Conservation (phyloP, 2,888 invertebrate species). For the Melanophora roralis region DNA sequence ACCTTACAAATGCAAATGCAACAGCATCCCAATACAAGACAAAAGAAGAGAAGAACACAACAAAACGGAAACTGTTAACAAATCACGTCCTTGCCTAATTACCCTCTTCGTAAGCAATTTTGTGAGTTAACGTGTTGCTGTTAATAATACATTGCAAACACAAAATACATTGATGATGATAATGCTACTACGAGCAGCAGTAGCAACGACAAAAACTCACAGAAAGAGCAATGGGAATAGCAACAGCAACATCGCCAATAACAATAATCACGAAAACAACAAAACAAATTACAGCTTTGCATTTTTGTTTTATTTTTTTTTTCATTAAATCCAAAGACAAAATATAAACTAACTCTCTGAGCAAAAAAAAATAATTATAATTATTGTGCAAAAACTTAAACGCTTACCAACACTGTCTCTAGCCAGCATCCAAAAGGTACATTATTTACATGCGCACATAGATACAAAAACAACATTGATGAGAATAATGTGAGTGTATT, state of each 20-base stretch:
- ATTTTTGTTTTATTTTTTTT: not conserved
- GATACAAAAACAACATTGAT: not conserved
- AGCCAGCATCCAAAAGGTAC: slow-evolving; percentile 52
- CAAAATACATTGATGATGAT: slow-evolving; percentile 54
- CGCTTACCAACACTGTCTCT: slow-evolving; percentile 53
- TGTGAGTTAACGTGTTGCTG: slow-evolving; percentile 59
- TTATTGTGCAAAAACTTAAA: slow-evolving; percentile 10
- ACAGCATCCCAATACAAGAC: not conserved
- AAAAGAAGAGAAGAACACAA: not conserved
- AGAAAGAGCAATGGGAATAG: not conserved
- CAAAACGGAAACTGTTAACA: slow-evolving; percentile 59
- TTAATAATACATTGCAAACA: slow-evolving; percentile 60
- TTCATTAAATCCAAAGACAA: slow-evolving; percentile 19
- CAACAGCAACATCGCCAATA: slow-evolving; percentile 10
- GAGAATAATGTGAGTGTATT: not conserved
- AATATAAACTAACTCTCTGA: slow-evolving; percentile 24
- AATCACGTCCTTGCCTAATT: slow-evolving; percentile 62
- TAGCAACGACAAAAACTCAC: not conserved
- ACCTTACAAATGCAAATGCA: slow-evolving; percentile 10
- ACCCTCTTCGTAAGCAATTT: slow-evolving; percentile 56
- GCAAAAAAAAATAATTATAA: not conserved
- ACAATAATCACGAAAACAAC: slow-evolving; percentile 29
- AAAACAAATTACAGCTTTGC: slow-evolving; percentile 21
- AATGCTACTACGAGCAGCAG: slow-evolving; percentile 12
- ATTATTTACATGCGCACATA: not conserved